These are phyloP conservation scores for Hormiphora californensis DNA, from an alignment of 37 sponge, comb jelly and placozoan species.

Conservation along the genomic window DNA sequence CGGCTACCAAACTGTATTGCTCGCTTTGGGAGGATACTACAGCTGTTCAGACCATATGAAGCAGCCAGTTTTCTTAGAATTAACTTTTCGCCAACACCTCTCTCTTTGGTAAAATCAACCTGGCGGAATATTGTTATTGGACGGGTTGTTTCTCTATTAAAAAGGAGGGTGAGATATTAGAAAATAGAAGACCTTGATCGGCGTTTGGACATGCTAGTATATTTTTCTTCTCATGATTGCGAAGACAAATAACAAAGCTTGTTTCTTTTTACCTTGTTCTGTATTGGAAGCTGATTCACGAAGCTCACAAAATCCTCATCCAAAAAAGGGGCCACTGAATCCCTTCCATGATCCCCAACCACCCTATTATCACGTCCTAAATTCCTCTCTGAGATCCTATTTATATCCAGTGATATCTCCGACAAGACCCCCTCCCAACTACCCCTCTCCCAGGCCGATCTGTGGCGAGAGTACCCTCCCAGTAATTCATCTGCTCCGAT, in stretches of 20 bases:
- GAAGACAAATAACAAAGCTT: too few relatives aligned
- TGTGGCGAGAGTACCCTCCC: constrained; percentile 84
- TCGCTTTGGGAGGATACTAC: constrained; percentile 70
- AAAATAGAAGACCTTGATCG: neutral
- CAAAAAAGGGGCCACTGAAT: constrained; percentile 87
- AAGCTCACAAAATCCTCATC: constrained; percentile 88
- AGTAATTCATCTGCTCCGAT: constrained; percentile 93
- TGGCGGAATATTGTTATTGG: too few relatives aligned
- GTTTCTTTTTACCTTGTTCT: constrained; percentile 77
- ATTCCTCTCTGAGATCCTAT: constrained; percentile 80
- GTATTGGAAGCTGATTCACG: constrained; percentile 70
- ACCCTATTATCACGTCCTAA: constrained; percentile 98
- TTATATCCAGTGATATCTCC: constrained; percentile 80
- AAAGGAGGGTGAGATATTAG: neutral
- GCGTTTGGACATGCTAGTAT: neutral
- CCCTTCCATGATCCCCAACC: constrained; percentile 82
- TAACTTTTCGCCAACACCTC: constrained; percentile 90
- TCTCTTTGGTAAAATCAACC: constrained; percentile 74
- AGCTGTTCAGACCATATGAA: constrained; percentile 65
- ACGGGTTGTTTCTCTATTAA: too few relatives aligned
- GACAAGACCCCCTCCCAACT: constrained; percentile 69
- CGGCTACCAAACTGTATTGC: constrained; percentile 97
- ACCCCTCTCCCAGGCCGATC: constrained; percentile 59
- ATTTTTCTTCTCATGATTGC: neutral
- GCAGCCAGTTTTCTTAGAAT: constrained; percentile 78